Conservation (phyloP, 2,113 vertebrate genomes). For the Melanocharis versteri region DNA sequence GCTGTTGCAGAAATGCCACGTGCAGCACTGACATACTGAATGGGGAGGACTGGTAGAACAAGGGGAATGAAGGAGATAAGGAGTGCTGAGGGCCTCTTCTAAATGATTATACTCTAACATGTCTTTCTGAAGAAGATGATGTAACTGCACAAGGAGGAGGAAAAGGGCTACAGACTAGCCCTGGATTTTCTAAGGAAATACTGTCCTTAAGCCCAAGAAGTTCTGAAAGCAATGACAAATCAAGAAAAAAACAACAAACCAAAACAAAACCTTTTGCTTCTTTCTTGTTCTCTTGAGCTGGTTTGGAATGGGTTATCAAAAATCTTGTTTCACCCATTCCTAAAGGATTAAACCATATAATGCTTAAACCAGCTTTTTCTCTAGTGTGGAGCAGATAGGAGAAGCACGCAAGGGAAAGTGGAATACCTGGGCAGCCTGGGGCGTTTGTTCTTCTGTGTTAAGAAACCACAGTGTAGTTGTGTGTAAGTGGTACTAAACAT, state of each 20-base stretch:
- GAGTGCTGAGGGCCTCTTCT: not conserved
- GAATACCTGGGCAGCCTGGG: not conserved
- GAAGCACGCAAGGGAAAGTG: not conserved
- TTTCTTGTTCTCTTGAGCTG: not conserved
- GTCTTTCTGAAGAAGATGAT: not conserved
- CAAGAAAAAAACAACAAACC: not conserved
- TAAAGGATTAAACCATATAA: not conserved
- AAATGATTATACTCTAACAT: not conserved
- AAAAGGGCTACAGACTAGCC: not conserved
- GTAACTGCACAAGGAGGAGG: not conserved
- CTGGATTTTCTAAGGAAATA: not conserved
- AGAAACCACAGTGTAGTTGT: not conserved
- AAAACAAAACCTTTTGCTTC: not conserved
- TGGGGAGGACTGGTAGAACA: not conserved
- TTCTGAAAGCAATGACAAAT: not conserved
- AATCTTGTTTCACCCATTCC: not conserved
- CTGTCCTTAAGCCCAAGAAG: not conserved
- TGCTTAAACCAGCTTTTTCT: not conserved
- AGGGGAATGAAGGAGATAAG: not conserved
- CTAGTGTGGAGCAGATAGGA: not conserved
- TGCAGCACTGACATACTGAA: not conserved
- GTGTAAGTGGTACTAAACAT: not conserved
- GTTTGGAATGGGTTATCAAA: not conserved
- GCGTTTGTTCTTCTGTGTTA: not conserved
- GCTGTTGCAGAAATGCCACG: not conserved